Evolutionary conservation across 1,140 invertebrate genomes (phyloP), one percentile per base, ranked within the genome.

Genomic region (Caenorhabditis inopinata): DNA sequence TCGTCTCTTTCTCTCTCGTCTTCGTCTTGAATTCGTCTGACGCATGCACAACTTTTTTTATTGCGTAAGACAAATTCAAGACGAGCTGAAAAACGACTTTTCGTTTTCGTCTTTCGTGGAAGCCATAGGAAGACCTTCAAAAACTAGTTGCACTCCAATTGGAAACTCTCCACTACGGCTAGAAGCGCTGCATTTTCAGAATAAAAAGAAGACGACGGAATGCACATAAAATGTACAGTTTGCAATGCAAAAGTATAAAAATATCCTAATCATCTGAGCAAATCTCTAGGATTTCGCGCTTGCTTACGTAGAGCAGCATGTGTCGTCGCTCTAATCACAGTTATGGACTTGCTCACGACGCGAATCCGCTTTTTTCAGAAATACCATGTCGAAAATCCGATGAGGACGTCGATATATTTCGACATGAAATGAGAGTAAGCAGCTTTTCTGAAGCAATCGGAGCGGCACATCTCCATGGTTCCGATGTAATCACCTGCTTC

Each of bases 401-500:
- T 62, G n/a, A 16, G 29, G 53, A 62, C 53, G 53, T 62, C 53
- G 35, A 62, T 32, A 62, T 62, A 62, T 62, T 62, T 62, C 53
- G 53, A 62, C 53, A 62, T 16, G 21, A 16, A 7, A 21, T n/a
- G 53, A 62, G 53, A 32, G 53, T 32, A 29, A 16, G 53, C n/a
- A n/a, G n/a, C 12, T 14, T 62, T 62, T 32, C 6, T 42, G 27
- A 12, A n/a, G 53, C 53, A 32, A 32, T 62, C 21, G 53, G 27
- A 42, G 38, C 38, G 27, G 53, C 53, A 62, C 27, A 62, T 62
- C 53, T 62, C 53, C 53, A 62, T 62, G 53, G 29, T 21, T 62
- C 27, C 53, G 53, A 62, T 32, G 29, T 62, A 62, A 62, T 62
- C 53, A 62, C 53, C 53, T 62, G 76, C 76, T 77, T 46, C 4